These are phyloP conservation scores for Protodeltote pygarga DNA, from an alignment of 2,888 invertebrate genomes.

Conservation along the genomic window DNA sequence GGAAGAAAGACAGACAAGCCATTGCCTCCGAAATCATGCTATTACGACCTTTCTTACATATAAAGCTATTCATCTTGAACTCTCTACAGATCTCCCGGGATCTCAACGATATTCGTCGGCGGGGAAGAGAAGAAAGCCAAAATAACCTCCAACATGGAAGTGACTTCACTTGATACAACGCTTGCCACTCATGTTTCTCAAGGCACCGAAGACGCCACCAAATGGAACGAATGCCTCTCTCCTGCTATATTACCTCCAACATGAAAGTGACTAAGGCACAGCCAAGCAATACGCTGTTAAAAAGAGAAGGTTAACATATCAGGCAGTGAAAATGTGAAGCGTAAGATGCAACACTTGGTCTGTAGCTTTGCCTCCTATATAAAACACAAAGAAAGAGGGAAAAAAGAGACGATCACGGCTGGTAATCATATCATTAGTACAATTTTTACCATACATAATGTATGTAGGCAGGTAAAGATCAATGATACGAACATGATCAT, in stretches of 20 bases:
- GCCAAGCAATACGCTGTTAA: too few species aligned
- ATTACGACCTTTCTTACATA: conserved; percentile 8
- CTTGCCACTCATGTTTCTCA: conserved; percentile 4
- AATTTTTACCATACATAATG: too few species aligned
- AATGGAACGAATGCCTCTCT: conserved; percentile 39
- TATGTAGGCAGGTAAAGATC: too few species aligned
- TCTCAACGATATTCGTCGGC: conserved; percentile 32
- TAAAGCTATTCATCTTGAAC: conserved; percentile 2
- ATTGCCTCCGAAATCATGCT: conserved; percentile 26
- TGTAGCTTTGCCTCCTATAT: neutral
- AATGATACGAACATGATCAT: too few species aligned
- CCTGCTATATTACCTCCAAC: conserved; percentile 16
- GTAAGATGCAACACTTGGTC: neutral
- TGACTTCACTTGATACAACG: neutral
- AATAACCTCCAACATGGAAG: conserved; percentile 6
- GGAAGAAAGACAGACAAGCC: conserved; percentile 30
- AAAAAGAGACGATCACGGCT: too few species aligned
- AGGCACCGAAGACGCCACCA: conserved; percentile 35
- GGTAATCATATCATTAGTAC: too few species aligned
- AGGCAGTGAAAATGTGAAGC: neutral
- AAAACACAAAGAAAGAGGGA: conserved; percentile 18
- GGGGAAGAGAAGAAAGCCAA: conserved; percentile 36
- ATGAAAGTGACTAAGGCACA: too few species aligned
- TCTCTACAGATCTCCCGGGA: conserved; percentile 22
- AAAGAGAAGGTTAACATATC: neutral